Base-by-base conservation (phyloP, 2,113 vertebrate genomes). In the Pseudopodoces humilis region DNA sequence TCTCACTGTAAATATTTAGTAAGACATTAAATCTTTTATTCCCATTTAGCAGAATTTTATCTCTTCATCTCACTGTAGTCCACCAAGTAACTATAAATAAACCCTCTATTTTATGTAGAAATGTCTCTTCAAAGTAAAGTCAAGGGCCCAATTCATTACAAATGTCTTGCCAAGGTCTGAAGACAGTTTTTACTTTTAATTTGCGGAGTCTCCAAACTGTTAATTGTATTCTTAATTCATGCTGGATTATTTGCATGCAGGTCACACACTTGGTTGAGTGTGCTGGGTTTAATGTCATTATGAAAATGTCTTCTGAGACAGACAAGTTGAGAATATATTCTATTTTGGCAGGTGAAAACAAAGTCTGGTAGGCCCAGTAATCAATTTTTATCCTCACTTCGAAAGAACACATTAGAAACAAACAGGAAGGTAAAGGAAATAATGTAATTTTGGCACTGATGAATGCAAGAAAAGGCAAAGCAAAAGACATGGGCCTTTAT, bases 141-240 rank as follows among this genome's bases (percentile, higher is more conserved):
- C 64, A 86, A 76, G 67, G 67, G 50, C 43, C 74, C 53, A 79
- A 43, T 91, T 95, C n/a, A 84, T 92, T 92, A 75, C 46, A 83
- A 91, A 85, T 59, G 35, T 72, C 94, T 91, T 84, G 47, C 62
- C 65, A 86, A 83, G 33, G 67, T 85, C 64, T 86, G 41, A 82
- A 91, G 60, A 55, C 7, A 37, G 49, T 82, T 91, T 62, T 59
- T 27, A 85, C 23, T 83, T 91, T 67, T 70, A 83, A 90, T 87
- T 79, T 77, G 58, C 74, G 68, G 63, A 84, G 50, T 11, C 17
- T 2, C 52, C 55, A 56, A 85, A 68, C 27, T 92, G 77, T 69
- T 92, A 63, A 85, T 59, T 88, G 33, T 86, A 70, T 72, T 96
- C 71, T 92, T 83, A 86, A 95, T 88, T 90, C 92, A 84, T 44